These are phyloP conservation scores for Calliopum simillimum DNA, from an alignment of 2,888 invertebrate genomes.

Conservation along the genomic window DNA sequence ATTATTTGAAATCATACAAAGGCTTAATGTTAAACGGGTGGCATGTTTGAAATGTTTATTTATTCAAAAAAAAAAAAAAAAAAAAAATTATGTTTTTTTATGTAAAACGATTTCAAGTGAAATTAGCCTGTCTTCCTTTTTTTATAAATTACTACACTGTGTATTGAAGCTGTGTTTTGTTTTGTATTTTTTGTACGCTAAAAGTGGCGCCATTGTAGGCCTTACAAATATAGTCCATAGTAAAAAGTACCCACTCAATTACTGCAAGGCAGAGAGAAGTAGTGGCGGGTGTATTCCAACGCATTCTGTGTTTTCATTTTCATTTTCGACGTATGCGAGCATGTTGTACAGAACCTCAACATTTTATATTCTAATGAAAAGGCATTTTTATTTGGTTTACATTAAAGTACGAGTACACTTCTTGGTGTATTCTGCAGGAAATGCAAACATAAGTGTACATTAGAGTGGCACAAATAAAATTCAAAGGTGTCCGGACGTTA, in stretches of 20 bases:
- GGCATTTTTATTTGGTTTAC: constrained; percentile 54
- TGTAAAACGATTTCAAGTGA: too few species aligned
- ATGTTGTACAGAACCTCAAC: constrained; percentile 10
- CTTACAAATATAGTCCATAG: neutral
- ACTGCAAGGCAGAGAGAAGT: neutral
- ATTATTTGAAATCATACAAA: too few species aligned
- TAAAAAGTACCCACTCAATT: too few species aligned
- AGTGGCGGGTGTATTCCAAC: neutral
- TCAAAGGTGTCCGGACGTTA: too few species aligned
- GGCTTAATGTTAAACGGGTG: too few species aligned
- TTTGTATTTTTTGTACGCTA: constrained; percentile 33
- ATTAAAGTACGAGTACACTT: constrained; percentile 37
- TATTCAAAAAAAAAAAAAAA: too few species aligned
- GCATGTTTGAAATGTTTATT: too few species aligned
- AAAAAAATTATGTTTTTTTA: too few species aligned
- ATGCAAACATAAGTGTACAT: neutral
- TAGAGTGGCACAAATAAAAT: too few species aligned
- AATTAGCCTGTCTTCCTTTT: too few species aligned
- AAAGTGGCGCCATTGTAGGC: constrained; percentile 43
- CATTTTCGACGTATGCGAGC: constrained; percentile 23
- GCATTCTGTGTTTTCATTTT: neutral
- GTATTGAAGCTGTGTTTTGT: too few species aligned
- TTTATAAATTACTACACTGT: too few species aligned
- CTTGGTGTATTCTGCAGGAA: constrained; percentile 26
- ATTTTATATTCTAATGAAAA: constrained; percentile 59